Evolutionary conservation across 2,888 invertebrate genomes (phyloP).

Genomic region (Drosophila leonis): DNA sequence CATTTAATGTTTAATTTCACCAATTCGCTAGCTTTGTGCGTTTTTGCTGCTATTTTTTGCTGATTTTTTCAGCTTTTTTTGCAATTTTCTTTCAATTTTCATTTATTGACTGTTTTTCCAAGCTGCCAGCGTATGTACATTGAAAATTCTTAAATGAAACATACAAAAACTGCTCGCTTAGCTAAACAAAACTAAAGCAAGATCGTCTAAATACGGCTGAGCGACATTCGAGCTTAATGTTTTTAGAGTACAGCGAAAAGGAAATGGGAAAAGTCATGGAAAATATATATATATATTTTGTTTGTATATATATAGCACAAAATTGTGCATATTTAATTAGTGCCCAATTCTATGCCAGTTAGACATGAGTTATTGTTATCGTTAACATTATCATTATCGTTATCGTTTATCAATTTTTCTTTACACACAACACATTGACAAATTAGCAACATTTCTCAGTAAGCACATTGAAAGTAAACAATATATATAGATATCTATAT

Average conservation of each 20-base stretch:
- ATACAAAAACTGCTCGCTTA: conserved; percentile 18
- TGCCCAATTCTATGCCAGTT: conserved; percentile 53
- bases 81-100: conserved; percentile 2
- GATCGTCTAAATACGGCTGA: conserved; percentile 41
- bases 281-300: conserved; percentile 3
- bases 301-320: conserved; percentile 50
- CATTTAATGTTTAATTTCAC: conserved; percentile 69
- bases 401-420: conserved; percentile 37
- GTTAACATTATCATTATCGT: conserved; percentile 37
- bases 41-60: conserved; percentile 33
- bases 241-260: not conserved
- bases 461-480: conserved; percentile 54
- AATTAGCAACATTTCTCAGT: conserved; percentile 39
- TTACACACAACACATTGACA: conserved; percentile 58
- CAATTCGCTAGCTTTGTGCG: conserved; percentile 80
- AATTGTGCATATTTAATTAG: conserved; percentile 74
- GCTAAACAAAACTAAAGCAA: conserved; percentile 27
- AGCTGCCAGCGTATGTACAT: conserved; percentile 56
- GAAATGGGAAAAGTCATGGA: conserved; percentile 7
- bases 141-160: conserved; percentile 28
- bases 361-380: conserved; percentile 53
- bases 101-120: conserved; percentile 18
- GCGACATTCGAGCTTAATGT: conserved; percentile 9
- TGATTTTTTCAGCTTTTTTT: conserved; percentile 9
- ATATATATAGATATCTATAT: conserved; percentile 7